Conservation (phyloP, 2,888 invertebrate species). For the Chalcosyrphus nemorum region DNA sequence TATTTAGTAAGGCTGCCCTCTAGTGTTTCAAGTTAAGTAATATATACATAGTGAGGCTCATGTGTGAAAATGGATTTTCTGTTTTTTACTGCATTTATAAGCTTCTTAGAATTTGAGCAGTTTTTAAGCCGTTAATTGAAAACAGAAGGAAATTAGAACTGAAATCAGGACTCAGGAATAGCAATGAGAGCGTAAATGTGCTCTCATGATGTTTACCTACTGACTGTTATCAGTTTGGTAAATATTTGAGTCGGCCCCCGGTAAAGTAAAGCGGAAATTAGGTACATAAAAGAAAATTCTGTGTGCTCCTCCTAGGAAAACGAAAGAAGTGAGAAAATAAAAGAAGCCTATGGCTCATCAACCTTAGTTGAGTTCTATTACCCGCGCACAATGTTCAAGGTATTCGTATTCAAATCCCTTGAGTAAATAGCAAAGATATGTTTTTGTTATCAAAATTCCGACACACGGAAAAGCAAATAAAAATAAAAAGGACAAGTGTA, state of each 20-base stretch:
- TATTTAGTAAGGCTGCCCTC: constrained; percentile 5
- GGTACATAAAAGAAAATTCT: constrained; percentile 13
- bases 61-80: not conserved
- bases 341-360: not conserved
- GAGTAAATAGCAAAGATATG: constrained; percentile 35
- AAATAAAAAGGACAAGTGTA: not conserved
- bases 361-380: not conserved
- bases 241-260: constrained; percentile 37
- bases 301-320: constrained; percentile 14
- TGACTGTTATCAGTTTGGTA: constrained; percentile 24
- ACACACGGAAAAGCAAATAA: not conserved
- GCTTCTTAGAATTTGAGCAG: not conserved
- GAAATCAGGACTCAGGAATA: not conserved
- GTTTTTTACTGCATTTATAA: constrained; percentile 5
- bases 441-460: constrained; percentile 1
- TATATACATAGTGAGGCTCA: not conserved
- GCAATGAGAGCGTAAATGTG: constrained; percentile 12
- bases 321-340: not conserved
- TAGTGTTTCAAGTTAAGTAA: constrained; percentile 13
- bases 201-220: constrained; percentile 29
- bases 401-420: constrained; percentile 34
- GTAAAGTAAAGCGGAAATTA: constrained; percentile 35
- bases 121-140: constrained; percentile 35
- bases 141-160: not conserved
- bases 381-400: not conserved